Evolutionary conservation across 1,140 invertebrate genomes (phyloP), one percentile per base, ranked within the genome.

Genomic region (Drosophila yakuba): DNA sequence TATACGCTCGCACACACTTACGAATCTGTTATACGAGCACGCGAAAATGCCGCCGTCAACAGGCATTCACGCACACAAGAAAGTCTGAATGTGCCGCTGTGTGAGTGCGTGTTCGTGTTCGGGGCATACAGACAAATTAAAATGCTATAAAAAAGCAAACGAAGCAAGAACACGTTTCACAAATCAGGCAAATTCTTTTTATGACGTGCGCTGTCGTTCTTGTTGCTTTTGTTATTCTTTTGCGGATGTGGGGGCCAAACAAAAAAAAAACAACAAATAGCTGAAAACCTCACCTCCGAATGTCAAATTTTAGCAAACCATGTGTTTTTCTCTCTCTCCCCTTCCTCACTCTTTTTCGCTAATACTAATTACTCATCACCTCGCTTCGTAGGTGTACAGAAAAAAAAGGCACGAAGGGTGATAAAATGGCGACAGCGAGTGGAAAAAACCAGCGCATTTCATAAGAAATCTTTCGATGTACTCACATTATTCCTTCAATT

Each of bases 141-240:
- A 89, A 89, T 60, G 84, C 84, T 90, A 89, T 89, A 89, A 89
- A 89, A 89, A 78, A 89, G 85, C 85, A 89, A 89, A 89, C 84
- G 84, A 89, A 89, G 64, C 66, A 89, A 89, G 89, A 80, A 89
- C 84, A 89, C 84, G 84, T 89, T 89, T 90, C 85, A 89, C 84
- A 89, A 89, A 89, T 89, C 84, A 89, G 78, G 85, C 85, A 88
- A 89, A 88, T 88, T 88, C 79, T 50, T 83, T 89, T 88, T 88
- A 88, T 89, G 84, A 89, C 84, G 77, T 84, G 62, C 64, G 62
- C 84, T 67, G 76, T 76, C 72, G 72, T 80, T 83, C 61, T 74
- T 81, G 47, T 78, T 62, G 50, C 50, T 71, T 54, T 79, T 56
- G 11, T 41, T 45, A 38, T 71, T 77, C 72, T 17, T 60, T 68